These are phyloP conservation scores for Nomada flava DNA, from an alignment of 2,888 invertebrate species.

Conservation along the genomic window DNA sequence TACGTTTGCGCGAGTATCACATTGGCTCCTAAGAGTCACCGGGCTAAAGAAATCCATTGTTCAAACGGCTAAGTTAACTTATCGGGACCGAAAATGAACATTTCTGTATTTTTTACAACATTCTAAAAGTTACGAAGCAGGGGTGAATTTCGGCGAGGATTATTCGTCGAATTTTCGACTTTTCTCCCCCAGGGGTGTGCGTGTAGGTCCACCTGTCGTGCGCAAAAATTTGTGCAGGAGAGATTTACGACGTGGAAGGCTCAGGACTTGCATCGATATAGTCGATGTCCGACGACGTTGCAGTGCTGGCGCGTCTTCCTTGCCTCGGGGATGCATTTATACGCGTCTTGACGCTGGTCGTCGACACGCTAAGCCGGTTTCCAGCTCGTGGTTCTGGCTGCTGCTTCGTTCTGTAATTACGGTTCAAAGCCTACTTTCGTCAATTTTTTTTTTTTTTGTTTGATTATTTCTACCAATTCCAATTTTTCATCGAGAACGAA, in stretches of 20 bases:
- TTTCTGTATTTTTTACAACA: neutral
- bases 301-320: slow-evolving; percentile 58
- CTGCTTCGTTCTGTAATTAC: slow-evolving; percentile 58
- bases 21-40: slow-evolving; percentile 10
- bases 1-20: slow-evolving; percentile 33
- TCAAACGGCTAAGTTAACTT: neutral
- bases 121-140: too few species aligned
- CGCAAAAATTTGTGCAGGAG: neutral
- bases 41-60: neutral
- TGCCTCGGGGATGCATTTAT: slow-evolving; percentile 77
- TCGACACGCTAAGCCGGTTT: slow-evolving; percentile 78
- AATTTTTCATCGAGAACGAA: too few species aligned
- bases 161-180: neutral
- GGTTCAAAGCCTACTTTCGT: neutral
- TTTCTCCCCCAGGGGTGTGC: neutral
- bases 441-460: too few species aligned
- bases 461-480: too few species aligned
- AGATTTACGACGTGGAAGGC: slow-evolving; percentile 78
- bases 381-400: slow-evolving; percentile 59
- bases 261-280: slow-evolving; percentile 81
- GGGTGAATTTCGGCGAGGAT: neutral
- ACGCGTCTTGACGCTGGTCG: slow-evolving; percentile 80
- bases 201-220: neutral
- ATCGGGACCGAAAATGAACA: neutral
- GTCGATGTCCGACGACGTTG: slow-evolving; percentile 77